Base-by-base conservation (phyloP, 2,797 vertebrate species). In the Galago senegalensis region DNA sequence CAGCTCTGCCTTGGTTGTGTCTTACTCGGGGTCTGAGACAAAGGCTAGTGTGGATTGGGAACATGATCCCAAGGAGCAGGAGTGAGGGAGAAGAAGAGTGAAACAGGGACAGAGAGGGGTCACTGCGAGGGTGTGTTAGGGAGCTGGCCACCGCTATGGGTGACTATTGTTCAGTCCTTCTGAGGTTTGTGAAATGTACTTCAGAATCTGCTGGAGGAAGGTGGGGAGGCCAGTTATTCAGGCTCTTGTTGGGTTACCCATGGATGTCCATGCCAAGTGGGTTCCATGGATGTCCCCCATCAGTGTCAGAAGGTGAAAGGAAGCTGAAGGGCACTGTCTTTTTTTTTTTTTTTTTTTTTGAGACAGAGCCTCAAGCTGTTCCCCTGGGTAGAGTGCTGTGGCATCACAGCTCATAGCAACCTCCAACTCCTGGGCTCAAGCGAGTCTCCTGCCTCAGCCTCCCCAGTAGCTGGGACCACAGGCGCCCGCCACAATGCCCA, bases 201-300 rank as follows among this genome's bases (percentile, higher is more conserved):
- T 93, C 61, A 56, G 91, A 86, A 60, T 43, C 34, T 65, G 4
- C 76, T 16, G 29, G 63, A 92, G 79, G 79, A 84, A 21, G 18
- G 16, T 2, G 1, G 5, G 10, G 16, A 3, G 1, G 5, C 5
- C 23, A 34, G 21, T 37, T 31, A 10, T 21, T 16, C 58, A 25
- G 12, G 83, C 18, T 77, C 31, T 40, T 17, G 27, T 56, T 5
- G 21, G 37, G 56, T 65, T 29, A n/a, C 20, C 17, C 25, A 18
- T 18, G 25, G 80, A 37, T 82, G 43, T 79, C 60, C 84, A 31
- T 10, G 63, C 2, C 46, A 76, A 82, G 34, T 14, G 81, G 4
- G 37, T 49, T 49, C 60, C 53, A 23, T 18, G n/a, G 63, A 16
- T n/a, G 16, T 40, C 16, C 40, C 11, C 17, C 27, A 2, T 2